Base-by-base conservation (phyloP, 2,113 vertebrate genomes). In the Sinocyclocheilus anshuiensis region DNA sequence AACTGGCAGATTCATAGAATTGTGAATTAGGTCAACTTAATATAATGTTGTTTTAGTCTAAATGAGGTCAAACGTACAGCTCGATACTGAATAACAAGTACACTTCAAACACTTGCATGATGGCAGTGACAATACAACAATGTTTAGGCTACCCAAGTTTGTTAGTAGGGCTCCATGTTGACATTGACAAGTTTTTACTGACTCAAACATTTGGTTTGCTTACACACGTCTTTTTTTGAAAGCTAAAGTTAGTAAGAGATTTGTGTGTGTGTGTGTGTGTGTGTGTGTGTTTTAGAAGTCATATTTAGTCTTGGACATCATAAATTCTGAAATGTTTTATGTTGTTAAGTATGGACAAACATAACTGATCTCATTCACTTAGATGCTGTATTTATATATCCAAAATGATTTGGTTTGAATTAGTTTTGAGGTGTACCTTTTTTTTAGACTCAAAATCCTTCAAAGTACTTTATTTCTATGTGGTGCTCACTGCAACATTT, bases 401-500 rank as follows among this genome's bases (percentile, higher is more conserved):
- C 29, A 39, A 42, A 18, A 79, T 24, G 1, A 61, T 57, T n/a
- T 15, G 50, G 10, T n/a, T n/a, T 45, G 9, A 45, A 6, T 36
- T n/a, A 0, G 4, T 59, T n/a, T 42, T 8, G 36, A 4, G 48
- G 13, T 24, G 20, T 36, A 13, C 6, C 18, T 78, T 55, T 45
- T 5, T 12, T 77, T 18, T 5, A 42, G 10, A 26, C 24, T 4
- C 48, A 53, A 33, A 78, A 57, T 20, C 7, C 75, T 53, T 77
- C 2, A n/a, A 57, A 11, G 6, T 26, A 20, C n/a, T 78, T 77
- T 67, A 33, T 78, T 53, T 86, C 33, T 6, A 48, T 22, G 63
- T 88, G 42, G 26, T 76, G 42, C 65, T 7, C 63, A 48, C 16
- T 24, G 45, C 69, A 24, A 39, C 26, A 53, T 81, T 81, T 71